phyloP scores from a whole-genome alignment of 2,113 vertebrate genomes.

The Protobothrops flavoviridis region DNA sequence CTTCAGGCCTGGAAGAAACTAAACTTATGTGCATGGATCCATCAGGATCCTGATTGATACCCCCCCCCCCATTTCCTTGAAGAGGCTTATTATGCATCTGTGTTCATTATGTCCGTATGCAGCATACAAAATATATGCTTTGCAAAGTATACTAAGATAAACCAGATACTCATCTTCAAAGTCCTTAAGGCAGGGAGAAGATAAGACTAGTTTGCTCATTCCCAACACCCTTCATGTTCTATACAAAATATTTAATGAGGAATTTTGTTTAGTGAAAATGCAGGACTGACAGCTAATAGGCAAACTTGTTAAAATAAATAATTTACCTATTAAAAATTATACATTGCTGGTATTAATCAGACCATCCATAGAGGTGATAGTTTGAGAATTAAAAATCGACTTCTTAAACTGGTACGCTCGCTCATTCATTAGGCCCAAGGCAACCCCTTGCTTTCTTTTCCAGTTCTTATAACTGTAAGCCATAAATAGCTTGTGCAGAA shows the following conservation, averaged over 20 bases:
- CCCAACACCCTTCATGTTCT: background rate
- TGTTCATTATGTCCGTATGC: background rate
- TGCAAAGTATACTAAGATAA: background rate
- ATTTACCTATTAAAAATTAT: background rate
- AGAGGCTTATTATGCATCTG: background rate
- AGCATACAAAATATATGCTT: background rate
- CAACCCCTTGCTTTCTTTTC: background rate
- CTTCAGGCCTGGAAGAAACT: background rate
- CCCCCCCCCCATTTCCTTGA: background rate
- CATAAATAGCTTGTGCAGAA: background rate
- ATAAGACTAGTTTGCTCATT: background rate
- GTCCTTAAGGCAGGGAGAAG: background rate
- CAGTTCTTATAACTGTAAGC: background rate
- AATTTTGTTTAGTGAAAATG: background rate
- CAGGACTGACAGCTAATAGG: background rate
- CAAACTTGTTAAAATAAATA: background rate
- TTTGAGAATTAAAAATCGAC: background rate
- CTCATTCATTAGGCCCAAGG: background rate
- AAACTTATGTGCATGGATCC: background rate
- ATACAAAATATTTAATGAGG: background rate
- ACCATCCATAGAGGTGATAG: background rate
- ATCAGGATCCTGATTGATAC: background rate
- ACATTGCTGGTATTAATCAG: background rate
- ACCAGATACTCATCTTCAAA: background rate
- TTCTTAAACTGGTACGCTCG: background rate